phyloP scores from a whole-genome alignment of 2,888 invertebrate species.

The Ommatoiulus sabulosus region DNA sequence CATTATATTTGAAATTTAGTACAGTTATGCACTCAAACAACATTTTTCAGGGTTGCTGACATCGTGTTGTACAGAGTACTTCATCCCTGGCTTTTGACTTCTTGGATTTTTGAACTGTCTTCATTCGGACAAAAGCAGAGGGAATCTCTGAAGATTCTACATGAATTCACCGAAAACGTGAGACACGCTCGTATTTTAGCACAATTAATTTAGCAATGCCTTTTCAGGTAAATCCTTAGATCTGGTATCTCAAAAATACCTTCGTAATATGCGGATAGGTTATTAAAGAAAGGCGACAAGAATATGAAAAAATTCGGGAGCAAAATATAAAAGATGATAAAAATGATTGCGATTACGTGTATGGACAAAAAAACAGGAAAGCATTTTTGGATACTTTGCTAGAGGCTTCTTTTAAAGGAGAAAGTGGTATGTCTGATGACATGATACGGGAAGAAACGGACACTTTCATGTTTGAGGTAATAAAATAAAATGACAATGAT shows the following conservation, averaged over 20 bases:
- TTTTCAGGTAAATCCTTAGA: too few species aligned
- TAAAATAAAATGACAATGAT: background rate
- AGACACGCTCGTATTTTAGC: background rate
- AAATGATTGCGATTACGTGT: background rate
- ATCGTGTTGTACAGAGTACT: background rate
- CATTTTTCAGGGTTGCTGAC: background rate
- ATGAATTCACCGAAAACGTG: conserved; percentile 20
- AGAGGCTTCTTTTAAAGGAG: conserved; percentile 75
- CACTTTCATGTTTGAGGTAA: conserved; percentile 60
- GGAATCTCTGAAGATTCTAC: background rate
- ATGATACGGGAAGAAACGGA: conserved; percentile 69
- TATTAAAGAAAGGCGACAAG: background rate
- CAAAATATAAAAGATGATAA: background rate
- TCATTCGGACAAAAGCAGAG: background rate
- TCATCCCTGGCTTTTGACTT: background rate
- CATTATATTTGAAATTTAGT: too few species aligned
- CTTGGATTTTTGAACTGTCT: conserved; percentile 24
- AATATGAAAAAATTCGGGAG: background rate
- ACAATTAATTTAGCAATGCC: too few species aligned
- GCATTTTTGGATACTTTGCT: conserved; percentile 91
- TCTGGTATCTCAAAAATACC: too few species aligned
- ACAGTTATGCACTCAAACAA: too few species aligned
- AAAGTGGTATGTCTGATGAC: conserved; percentile 70
- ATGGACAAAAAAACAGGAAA: conserved; percentile 77
- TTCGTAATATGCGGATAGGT: too few species aligned